Base-by-base conservation (phyloP, 2,888 invertebrate species). In the Luperina nickerlii region DNA sequence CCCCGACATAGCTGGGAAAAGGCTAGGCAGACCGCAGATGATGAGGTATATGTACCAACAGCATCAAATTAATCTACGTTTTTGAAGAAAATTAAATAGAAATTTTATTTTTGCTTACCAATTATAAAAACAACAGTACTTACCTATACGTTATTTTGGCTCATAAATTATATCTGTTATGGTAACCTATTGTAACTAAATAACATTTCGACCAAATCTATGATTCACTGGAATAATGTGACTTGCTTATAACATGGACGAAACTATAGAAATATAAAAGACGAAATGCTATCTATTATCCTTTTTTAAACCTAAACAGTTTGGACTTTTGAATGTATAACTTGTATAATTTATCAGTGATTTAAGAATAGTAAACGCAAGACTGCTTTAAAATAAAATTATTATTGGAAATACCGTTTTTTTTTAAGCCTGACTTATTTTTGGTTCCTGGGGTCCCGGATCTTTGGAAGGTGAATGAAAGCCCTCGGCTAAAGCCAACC, bases 321-420 rank as follows among this genome's bases (percentile, higher is more conserved):
- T 57, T 65, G 7, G 70, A 67, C 51, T 62, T 71, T 63, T 42
- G 18, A 60, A 24, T 62, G 15, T 24, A 2, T 42, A 1, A 32
- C 32, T 32, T 32, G 32, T 67, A 15, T 72, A 70, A 38, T 27
- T 24, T 20, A 51, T 72, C 57, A 63, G 51, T 79, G 48, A 71
- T 84, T 69, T 65, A 51, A 63, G 27, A 63, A 57, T 48, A 11
- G 4, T 51, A 13, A 51, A 60, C 24, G 9, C 15, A 70, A 73
- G 24, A 80, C 69, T 24, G 69, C 51, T 74, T 18, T 57, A 20
- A 51, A 82, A 82, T 82, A 71, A 81, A 82, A 70, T 71, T 20
- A 74, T 54, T 18, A 67, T 38, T 67, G 24, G 2, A 51, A 70
- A 27, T 54, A 8, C 18, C 1, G 13, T 65, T 13, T 24, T 51